Base-by-base conservation (phyloP, 2,113 vertebrate species). In the Noturus placidus region DNA sequence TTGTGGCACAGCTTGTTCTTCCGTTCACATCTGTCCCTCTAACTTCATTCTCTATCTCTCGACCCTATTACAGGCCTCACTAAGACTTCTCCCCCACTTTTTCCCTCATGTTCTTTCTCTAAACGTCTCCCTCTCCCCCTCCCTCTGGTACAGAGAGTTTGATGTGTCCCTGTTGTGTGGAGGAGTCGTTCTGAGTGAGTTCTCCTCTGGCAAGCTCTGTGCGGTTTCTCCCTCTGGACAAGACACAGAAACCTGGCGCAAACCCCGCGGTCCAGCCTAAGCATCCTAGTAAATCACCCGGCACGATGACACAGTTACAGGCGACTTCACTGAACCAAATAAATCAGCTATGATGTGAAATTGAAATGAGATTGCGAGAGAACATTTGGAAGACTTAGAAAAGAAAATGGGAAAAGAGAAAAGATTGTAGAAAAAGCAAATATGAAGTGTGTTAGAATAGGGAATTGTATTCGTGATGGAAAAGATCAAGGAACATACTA, bases 241-340 rank as follows among this genome's bases (percentile, higher is more conserved):
- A 79, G 85, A 87, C 69, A 85, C 84, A 78, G 83, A 89, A 82
- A 87, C 56, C 85, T 86, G 85, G 85, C 77, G 30, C 83, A 63
- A 87, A 82, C 61, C 67, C 77, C 4, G 27, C 22, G 15, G 87
- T 88, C 82, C 82, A 77, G 87, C 82, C 42, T 80, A 46, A 87
- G 74, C 30, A 4, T 56, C 27, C 65, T 77, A 59, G 57, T 90
- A 89, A 87, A 89, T 90, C 90, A 87, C 61, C 86, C 81, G 27
- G 42, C 77, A 87, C 67, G 54, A 85, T 87, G 90, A 90, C 78
- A 80, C 46, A 52, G 86, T 89, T 89, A 89, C 33, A 80, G 87
- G 86, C 57, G 69, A 89, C 61, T 27, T 74, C 83, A 83, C 61
- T 65, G 54, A 56, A 86, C 33, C 22, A 1, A 57, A 86, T 90